Conservation (phyloP, 1,140 invertebrate genomes). For the Drosophila punjabiensis region DNA sequence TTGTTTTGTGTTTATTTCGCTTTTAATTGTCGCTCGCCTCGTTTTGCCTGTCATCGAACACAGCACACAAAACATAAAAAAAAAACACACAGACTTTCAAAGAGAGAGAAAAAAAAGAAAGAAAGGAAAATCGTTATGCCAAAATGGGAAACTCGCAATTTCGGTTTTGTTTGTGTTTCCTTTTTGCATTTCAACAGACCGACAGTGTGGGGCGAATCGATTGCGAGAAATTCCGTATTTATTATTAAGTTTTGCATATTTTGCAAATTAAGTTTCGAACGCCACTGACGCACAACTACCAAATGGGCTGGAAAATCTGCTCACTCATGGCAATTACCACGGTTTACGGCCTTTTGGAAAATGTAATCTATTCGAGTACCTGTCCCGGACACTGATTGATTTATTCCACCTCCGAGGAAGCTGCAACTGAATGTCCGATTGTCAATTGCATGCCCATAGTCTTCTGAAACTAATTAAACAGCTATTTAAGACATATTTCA, state of each 20-base stretch:
- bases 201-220: slow-evolving; percentile 29
- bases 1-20: slow-evolving; percentile 50
- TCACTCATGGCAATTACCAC: slow-evolving; percentile 61
- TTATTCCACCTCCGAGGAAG: slow-evolving; percentile 33
- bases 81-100: slow-evolving; percentile 11
- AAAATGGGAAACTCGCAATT: slow-evolving; percentile 53
- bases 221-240: slow-evolving; percentile 28
- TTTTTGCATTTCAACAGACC: slow-evolving; percentile 26
- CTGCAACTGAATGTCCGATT: slow-evolving; percentile 11
- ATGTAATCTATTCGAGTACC: slow-evolving; percentile 45
- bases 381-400: slow-evolving; percentile 41
- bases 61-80: slow-evolving; percentile 26
- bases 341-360: slow-evolving; percentile 30
- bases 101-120: background rate
- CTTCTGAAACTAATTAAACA: slow-evolving; percentile 68
- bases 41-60: slow-evolving; percentile 73
- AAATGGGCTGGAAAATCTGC: slow-evolving; percentile 62
- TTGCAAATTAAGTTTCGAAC: slow-evolving; percentile 44
- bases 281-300: slow-evolving; percentile 56
- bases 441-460: slow-evolving; percentile 16
- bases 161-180: slow-evolving; percentile 47
- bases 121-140: slow-evolving; percentile 39
- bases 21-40: slow-evolving; percentile 78
- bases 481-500: slow-evolving; percentile 51
- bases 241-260: slow-evolving; percentile 56